phyloP scores from a whole-genome alignment of 2,797 vertebrate genomes.

The Coregonus suidteri region DNA sequence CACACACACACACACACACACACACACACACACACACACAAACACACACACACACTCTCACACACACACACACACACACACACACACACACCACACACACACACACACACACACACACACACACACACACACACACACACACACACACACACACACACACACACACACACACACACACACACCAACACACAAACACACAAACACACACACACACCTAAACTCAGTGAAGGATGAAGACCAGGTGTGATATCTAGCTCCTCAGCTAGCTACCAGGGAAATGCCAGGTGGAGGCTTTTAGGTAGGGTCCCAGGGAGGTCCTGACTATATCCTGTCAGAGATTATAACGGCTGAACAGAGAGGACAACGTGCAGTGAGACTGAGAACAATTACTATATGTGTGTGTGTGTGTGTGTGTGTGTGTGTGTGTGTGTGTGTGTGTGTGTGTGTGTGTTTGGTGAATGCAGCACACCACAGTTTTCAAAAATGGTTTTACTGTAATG shows the following conservation, averaged over 20 bases:
- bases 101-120: too few species aligned
- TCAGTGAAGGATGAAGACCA: not conserved
- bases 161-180: slow-evolving; percentile 49
- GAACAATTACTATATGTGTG: not conserved
- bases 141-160: slow-evolving; percentile 9
- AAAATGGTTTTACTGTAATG: too few species aligned
- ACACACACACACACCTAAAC: slow-evolving; percentile 32
- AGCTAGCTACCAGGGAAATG: slow-evolving; percentile 56
- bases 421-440: too few species aligned
- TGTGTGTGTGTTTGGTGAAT: too few species aligned
- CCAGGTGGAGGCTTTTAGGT: slow-evolving; percentile 64
- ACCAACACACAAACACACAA: not conserved
- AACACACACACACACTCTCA: too few species aligned
- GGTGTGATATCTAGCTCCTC: slow-evolving; percentile 52
- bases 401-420: not conserved
- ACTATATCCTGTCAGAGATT: not conserved
- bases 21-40: too few species aligned
- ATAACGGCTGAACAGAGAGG: not conserved
- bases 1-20: too few species aligned
- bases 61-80: too few species aligned
- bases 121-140: not conserved
- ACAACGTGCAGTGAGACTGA: not conserved
- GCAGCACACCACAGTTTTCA: too few species aligned
- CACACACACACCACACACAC: too few species aligned
- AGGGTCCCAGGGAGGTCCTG: slow-evolving; percentile 58